phyloP scores from a whole-genome alignment of 1,140 invertebrate species.

The Euura lappo region DNA sequence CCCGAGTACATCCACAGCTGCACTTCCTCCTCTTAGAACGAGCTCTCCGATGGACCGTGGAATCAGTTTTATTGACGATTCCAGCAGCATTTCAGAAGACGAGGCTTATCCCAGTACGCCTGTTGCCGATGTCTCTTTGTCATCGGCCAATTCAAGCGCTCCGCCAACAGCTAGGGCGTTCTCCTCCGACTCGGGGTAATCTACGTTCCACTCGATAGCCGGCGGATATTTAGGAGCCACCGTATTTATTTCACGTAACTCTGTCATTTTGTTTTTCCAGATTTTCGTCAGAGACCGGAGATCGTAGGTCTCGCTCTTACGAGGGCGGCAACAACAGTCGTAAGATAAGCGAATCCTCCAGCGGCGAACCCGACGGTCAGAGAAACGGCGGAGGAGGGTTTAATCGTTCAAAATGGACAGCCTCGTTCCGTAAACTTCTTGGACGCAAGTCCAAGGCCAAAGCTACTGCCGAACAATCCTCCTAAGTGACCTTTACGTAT shows the following conservation, averaged over 20 bases:
- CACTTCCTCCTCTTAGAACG: slow-evolving; percentile 37
- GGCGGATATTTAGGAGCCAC: background rate
- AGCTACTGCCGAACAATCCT: slow-evolving; percentile 21
- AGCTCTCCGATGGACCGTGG: slow-evolving; percentile 44
- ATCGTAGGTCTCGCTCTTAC: slow-evolving; percentile 53
- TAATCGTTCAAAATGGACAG: slow-evolving; percentile 60
- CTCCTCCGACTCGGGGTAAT: slow-evolving; percentile 63
- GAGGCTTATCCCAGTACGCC: slow-evolving; percentile 44
- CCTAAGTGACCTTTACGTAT: slow-evolving; percentile 10
- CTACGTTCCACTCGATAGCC: slow-evolving; percentile 23
- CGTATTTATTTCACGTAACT: background rate
- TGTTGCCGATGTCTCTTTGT: slow-evolving; percentile 45
- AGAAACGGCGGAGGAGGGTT: slow-evolving; percentile 32
- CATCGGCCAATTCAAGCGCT: slow-evolving; percentile 45
- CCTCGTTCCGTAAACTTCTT: slow-evolving; percentile 63
- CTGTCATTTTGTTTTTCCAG: slow-evolving; percentile 34
- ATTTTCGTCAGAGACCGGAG: slow-evolving; percentile 56
- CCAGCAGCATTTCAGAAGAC: slow-evolving; percentile 49
- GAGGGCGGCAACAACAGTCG: slow-evolving; percentile 50
- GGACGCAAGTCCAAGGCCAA: slow-evolving; percentile 56
- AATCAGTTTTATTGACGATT: slow-evolving; percentile 52
- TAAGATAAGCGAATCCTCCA: slow-evolving; percentile 47
- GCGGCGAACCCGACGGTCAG: slow-evolving; percentile 38
- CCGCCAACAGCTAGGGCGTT: slow-evolving; percentile 54
- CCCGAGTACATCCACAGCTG: slow-evolving; percentile 49